Base-by-base conservation (phyloP, 23 tunicate species). In the Styela plicata region DNA sequence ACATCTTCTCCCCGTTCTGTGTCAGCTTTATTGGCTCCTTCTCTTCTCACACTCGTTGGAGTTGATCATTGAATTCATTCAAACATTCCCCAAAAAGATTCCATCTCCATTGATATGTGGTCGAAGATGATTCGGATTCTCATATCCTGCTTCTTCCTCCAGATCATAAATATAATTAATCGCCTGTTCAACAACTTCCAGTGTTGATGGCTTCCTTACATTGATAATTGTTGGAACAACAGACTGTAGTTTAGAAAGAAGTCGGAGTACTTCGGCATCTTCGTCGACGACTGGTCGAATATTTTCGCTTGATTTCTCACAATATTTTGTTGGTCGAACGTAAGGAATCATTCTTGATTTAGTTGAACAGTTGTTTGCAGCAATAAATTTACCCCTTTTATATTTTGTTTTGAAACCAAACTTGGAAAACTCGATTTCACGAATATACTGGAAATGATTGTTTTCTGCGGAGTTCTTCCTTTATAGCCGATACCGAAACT, bases 91-190 rank as follows among this genome's bases (percentile, higher is more conserved):
- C n/a, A n/a, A n/a, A n/a, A n/a, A n/a, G n/a, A n/a, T n/a, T n/a
- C n/a, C n/a, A n/a, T n/a, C n/a, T n/a, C n/a, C n/a, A n/a, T n/a
- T n/a, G n/a, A n/a, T n/a, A n/a, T n/a, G n/a, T n/a, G n/a, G n/a
- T 26, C 24, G 81, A 76, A 76, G 81, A 5, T 21, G 13, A 1
- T 52, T 44, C 53, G 44, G 7, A 53, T 52, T 31, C 37, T 37
- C 66, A 25, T 44, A 36, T 21, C 81, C 81, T 24, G 66, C 66
- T 44, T 76, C 81, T 44, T 76, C 0, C 27, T 76, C 81, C 25
- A 76, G 81, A 28, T 76, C 33, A 21, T 70, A 44, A 44, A 76
- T 76, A 53, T 76, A 76, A 29, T 27, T 24, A 57, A 76, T 76
- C 18, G 81, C 81, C 7, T 44, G n/a, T 27, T 76, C 81, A 22